These are phyloP conservation scores for Ivindomyrus marchei DNA, from an alignment of 2,113 vertebrate species.

Conservation along the genomic window DNA sequence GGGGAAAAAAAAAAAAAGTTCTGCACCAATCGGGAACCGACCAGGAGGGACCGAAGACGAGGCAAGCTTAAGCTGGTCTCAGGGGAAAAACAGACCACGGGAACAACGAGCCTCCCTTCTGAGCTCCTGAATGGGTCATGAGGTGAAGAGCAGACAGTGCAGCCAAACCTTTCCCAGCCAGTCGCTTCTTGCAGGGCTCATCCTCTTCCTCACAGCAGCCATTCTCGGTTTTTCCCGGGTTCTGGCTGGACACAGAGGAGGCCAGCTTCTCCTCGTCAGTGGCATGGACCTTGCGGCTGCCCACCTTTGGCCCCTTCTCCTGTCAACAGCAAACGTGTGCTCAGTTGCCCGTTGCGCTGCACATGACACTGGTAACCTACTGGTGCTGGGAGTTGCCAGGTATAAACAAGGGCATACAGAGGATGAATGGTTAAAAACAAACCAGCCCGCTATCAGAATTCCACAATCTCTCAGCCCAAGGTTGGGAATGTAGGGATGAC, in stretches of 20 bases:
- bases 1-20: neutral
- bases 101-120: neutral
- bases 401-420: neutral
- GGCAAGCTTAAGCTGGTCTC: neutral
- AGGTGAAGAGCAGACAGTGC: neutral
- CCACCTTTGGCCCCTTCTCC: constrained; percentile 55
- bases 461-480: neutral
- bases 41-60: neutral
- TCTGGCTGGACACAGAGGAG: constrained; percentile 50
- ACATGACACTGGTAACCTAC: neutral
- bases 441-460: neutral
- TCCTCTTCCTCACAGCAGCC: neutral
- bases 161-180: neutral
- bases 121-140: neutral
- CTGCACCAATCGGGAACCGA: neutral
- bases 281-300: constrained; percentile 66
- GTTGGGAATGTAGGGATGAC: neutral
- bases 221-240: neutral
- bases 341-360: neutral
- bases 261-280: constrained; percentile 91
- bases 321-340: constrained; percentile 23
- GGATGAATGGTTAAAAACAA: neutral
- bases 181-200: neutral
- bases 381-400: neutral
- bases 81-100: neutral